Base-by-base conservation (phyloP, 2,797 vertebrate species). In the Xiphorhynchus erythropygius region DNA sequence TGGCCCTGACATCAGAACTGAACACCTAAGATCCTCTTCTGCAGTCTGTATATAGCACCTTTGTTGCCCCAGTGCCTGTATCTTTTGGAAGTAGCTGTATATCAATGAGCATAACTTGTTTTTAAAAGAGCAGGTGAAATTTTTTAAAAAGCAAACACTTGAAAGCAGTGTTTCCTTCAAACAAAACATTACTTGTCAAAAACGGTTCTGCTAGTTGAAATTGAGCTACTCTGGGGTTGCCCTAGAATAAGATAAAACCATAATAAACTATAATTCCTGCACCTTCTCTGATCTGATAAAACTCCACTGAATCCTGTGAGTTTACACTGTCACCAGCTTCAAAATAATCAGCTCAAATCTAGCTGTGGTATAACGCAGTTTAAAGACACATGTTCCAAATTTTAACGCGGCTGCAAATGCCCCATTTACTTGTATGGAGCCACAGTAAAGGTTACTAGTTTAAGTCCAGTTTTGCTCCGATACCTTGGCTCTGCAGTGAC, bases 371-470 rank as follows among this genome's bases (percentile, higher is more conserved):
- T 9, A 35, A 80, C 53, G 63, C 68, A 21, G 16, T 22, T 67
- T 65, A 67, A 60, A 90, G 42, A 37, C 37, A 14, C 0, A 21
- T 0, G 8, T 16, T 18, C 23, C 39, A 23, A 47, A 80, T 44
- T 50, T 35, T 33, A 57, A 55, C 53, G 39, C 22, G 7, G 41
- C 30, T 62, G 46, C 11, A 64, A 52, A 64, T 6, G 57, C 50
- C 46, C 39, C n/a, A 0, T 64, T 64, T 39, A 6, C 14, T 35
- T 4, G n/a, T 8, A 37, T 2, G 19, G 41, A 57, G 69, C 35
- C 56, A 5, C 3, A 24, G 47, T 1, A 59, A 67, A 18, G 2
- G 9, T 0, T 6, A 0, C 6, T 6, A n/a, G 59, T 7, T 21
- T 6, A 37, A 53, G 32, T 44, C 33, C 73, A 2, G 44, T 5